Percentiles rank a stretch among this genome's conserved stretches.
Evolutionary conservation across 2,888 invertebrate species (phyloP).

Genomic region (Pantelozetes paolii): DNA sequence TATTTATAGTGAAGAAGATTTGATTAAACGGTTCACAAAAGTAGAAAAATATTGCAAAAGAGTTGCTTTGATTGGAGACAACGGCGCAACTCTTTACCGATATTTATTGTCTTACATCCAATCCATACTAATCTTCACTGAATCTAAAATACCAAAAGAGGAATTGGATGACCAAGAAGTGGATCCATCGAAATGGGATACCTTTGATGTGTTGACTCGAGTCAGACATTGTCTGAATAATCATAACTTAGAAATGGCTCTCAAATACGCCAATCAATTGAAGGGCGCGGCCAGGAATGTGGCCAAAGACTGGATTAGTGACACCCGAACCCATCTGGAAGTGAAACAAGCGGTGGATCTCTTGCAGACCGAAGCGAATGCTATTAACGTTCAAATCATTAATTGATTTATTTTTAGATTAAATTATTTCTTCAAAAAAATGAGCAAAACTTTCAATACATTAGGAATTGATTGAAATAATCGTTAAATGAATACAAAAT

Average conservation of each 20-base stretch:
- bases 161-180: conserved; percentile 47
- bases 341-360: conserved; percentile 84
- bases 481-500: no score
- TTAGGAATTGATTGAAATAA: no score
- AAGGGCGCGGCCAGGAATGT: conserved; percentile 81
- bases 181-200: conserved; percentile 70
- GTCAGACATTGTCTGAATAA: conserved; percentile 84
- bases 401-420: conserved; percentile 5
- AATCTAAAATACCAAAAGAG: conserved; percentile 49
- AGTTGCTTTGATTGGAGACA: conserved; percentile 77
- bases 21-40: conserved; percentile 71
- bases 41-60: conserved; percentile 68
- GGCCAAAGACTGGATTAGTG: conserved; percentile 80
- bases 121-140: conserved; percentile 64
- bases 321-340: conserved; percentile 75
- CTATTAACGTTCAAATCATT: conserved; percentile 52
- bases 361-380: conserved; percentile 80
- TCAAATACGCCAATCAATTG: conserved; percentile 79
- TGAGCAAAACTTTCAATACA: no score
- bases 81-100: conserved; percentile 72
- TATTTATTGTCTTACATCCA: conserved; percentile 84
- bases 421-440: background rate
- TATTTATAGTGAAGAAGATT: conserved; percentile 78
- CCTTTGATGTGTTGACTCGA: conserved; percentile 81
- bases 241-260: conserved; percentile 77